Evolutionary conservation across 2,113 vertebrate species (phyloP).

Genomic region (Bucco capensis): DNA sequence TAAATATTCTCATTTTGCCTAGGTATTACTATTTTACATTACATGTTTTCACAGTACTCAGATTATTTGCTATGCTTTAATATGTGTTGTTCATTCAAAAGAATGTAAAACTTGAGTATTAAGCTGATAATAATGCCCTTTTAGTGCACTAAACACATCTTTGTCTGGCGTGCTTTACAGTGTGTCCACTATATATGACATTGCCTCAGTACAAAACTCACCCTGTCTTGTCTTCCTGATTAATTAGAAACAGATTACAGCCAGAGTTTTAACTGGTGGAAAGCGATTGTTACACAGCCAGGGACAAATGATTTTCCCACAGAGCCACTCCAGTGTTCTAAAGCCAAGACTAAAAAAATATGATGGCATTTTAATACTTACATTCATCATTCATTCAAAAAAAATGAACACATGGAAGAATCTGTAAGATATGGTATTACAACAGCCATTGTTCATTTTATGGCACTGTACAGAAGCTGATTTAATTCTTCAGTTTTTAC

Average conservation of each 20-base stretch:
- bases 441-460: slow-evolving; percentile 33
- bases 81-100: neutral
- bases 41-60: neutral
- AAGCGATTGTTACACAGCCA: slow-evolving; percentile 62
- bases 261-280: slow-evolving; percentile 56
- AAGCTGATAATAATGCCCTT: slow-evolving; percentile 6
- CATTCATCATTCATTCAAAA: neutral
- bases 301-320: slow-evolving; percentile 68
- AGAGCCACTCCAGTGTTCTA: slow-evolving; percentile 38
- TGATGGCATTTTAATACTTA: slow-evolving; percentile 43
- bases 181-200: slow-evolving; percentile 5
- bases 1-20: neutral
- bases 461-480: slow-evolving; percentile 39
- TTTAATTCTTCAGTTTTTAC: slow-evolving; percentile 45
- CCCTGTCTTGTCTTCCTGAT: slow-evolving; percentile 61
- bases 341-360: slow-evolving; percentile 69
- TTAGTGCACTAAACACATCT: neutral
- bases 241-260: slow-evolving; percentile 69
- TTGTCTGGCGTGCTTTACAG: slow-evolving; percentile 18
- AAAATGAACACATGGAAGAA: slow-evolving; percentile 34
- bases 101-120: neutral
- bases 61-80: neutral
- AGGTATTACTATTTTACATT: neutral
- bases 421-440: slow-evolving; percentile 20
- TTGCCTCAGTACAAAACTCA: neutral